Base-by-base conservation (phyloP, 2,113 vertebrate genomes). In the Tautogolabrus adspersus region DNA sequence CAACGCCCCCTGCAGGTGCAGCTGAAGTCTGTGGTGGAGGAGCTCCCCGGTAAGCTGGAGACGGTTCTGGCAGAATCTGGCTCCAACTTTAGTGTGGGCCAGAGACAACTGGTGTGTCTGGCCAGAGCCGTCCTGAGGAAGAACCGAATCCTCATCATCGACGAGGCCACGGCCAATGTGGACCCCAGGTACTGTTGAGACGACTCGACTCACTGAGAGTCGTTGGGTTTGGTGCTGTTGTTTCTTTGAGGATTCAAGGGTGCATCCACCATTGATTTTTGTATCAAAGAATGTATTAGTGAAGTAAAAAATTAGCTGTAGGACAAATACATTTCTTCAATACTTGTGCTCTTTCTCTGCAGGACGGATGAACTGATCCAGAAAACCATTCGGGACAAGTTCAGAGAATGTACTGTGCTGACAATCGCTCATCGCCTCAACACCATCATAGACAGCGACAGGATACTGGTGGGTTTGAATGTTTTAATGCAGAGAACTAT, bases 111-210 rank as follows among this genome's bases (percentile, higher is more conserved):
- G 79, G 96, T 99, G 79, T 99, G 98, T 88, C 94, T 99, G 65
- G 97, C 97, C 82, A 92, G 98, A 82, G 97, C 97, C 7, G 89
- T 98, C 90, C 95, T 99, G 86, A 96, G 96, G 94, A 97, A 95
- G 94, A 98, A 99, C 75, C 94, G 91, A 88, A 96, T 99, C 90
- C 93, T 99, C 88, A 95, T 99, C 89, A 96, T 99, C 6, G 97
- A 99, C 15, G 98, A 99, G 93, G 98, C 97, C 59, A 99, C 98
- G 3, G 97, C 98, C 77, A 99, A 99, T 81, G 97, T 99, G 81
- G 97, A 99, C 79, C 96, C 95, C 66, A 91, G 91, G 94, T 95
- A 80, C n/a, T 1, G 37, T 51, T 5, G 13, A 52, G 2, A 42
- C 40, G 6, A 42, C 40, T 42, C 8, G 9, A 1, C 26, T 26